A percentile compares a stretch with the other conserved stretches of the same genome.
Conservation (phyloP, 2,888 invertebrate genomes). For the Stenolophus ochropezus region DNA sequence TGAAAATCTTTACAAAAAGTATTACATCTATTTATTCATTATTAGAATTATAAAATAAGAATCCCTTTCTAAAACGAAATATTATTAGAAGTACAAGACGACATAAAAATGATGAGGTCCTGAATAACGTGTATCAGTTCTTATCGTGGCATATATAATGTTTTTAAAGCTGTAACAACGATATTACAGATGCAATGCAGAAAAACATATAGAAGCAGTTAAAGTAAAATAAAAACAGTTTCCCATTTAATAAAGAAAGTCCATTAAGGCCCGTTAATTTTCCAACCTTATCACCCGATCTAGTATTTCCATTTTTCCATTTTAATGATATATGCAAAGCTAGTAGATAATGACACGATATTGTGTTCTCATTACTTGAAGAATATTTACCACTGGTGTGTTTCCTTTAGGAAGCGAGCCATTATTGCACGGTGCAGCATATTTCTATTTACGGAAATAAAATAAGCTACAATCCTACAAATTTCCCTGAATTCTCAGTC, state of each 20-base stretch:
- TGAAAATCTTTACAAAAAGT: no score
- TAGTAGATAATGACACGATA: background rate
- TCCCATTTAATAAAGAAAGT: background rate
- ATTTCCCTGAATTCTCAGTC: conserved; percentile 12
- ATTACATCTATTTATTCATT: no score
- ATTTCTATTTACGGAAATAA: conserved; percentile 33
- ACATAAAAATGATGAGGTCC: no score
- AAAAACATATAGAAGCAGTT: background rate
- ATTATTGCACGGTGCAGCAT: conserved; percentile 24
- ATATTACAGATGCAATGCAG: background rate
- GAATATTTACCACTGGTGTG: background rate
- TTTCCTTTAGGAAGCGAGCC: conserved; percentile 11
- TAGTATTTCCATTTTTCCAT: conserved; percentile 23
- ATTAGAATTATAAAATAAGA: no score
- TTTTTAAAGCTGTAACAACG: background rate
- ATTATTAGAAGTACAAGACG: no score
- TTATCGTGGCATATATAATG: no score
- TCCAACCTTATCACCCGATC: no score
- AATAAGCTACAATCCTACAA: conserved; percentile 7
- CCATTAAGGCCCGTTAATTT: background rate
- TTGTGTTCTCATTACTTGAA: conserved; percentile 25
- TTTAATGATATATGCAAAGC: conserved; percentile 19
- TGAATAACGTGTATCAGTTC: no score
- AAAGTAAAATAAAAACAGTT: background rate
- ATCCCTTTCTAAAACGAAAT: no score